Conservation (phyloP, 2,797 vertebrate genomes). For the Micrastur ruficollis region DNA sequence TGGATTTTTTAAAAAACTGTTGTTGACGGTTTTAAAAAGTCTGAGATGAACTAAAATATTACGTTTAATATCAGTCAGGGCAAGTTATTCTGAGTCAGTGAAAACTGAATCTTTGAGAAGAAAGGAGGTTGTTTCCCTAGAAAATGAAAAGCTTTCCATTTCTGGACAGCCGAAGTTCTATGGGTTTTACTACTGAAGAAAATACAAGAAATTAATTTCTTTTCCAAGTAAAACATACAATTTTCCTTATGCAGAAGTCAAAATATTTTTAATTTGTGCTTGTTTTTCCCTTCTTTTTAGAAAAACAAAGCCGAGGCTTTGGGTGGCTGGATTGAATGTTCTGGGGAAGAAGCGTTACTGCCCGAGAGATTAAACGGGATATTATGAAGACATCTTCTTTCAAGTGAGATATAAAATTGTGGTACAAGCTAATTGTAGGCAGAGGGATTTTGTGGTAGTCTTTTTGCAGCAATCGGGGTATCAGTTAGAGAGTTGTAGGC, state of each 20-base stretch:
- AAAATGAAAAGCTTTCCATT: background rate
- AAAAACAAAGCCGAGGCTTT: background rate
- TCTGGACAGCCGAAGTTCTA: background rate
- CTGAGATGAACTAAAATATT: background rate
- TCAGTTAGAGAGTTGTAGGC: background rate
- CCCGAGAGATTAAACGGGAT: accelerated
- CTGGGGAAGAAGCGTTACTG: background rate
- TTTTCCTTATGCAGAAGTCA: background rate
- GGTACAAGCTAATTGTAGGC: background rate
- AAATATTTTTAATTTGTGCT: background rate
- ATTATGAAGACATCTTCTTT: accelerated
- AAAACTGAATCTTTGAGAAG: background rate
- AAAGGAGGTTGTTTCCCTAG: background rate
- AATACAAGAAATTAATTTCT: background rate
- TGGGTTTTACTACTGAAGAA: background rate
- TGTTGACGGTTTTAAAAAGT: background rate
- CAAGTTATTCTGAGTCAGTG: background rate
- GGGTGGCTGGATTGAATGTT: background rate
- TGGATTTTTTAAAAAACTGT: accelerated
- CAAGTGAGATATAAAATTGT: background rate
- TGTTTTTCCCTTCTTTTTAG: background rate
- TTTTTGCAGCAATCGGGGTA: background rate
- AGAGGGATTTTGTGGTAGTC: background rate
- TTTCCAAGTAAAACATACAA: accelerated
- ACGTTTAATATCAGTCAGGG: accelerated